These are phyloP conservation scores for Neofelis nebulosa DNA, from an alignment of 2,113 vertebrate genomes.

Conservation along the genomic window DNA sequence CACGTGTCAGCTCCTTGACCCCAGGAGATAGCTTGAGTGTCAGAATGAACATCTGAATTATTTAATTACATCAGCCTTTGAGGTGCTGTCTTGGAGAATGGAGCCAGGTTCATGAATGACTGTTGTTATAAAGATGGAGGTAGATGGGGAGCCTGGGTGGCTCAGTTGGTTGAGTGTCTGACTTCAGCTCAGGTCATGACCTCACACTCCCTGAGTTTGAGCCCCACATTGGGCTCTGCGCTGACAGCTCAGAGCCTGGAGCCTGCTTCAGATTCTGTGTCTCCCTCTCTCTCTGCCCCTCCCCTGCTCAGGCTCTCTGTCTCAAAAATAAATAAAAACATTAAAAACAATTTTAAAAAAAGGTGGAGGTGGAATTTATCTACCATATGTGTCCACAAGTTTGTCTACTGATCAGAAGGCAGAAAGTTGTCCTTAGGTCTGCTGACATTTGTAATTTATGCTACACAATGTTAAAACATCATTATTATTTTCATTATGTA, in stretches of 20 bases:
- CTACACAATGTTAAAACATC: slow-evolving; percentile 35
- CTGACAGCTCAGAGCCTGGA: too few species aligned
- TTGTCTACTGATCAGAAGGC: neutral
- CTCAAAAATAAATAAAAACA: too few species aligned
- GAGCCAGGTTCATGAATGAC: neutral
- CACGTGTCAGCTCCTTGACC: slow-evolving; percentile 59
- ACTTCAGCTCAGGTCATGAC: too few species aligned
- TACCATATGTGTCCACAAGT: neutral
- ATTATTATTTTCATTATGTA: neutral
- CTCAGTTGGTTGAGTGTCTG: too few species aligned
- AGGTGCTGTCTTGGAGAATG: neutral
- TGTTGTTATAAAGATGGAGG: neutral
- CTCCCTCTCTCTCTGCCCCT: too few species aligned
- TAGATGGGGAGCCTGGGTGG: too few species aligned
- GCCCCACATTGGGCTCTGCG: too few species aligned
- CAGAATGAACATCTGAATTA: slow-evolving; percentile 16
- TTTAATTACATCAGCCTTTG: slow-evolving; percentile 15
- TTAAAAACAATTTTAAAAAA: too few species aligned
- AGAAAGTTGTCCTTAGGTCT: neutral
- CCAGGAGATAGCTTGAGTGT: slow-evolving; percentile 48
- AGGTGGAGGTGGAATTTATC: neutral
- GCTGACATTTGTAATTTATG: slow-evolving; percentile 18
- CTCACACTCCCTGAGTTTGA: too few species aligned
- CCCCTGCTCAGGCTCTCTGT: too few species aligned
- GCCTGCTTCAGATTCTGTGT: too few species aligned